phyloP scores from a whole-genome alignment of 2,888 invertebrate genomes.

The Muschampia plurimacula region DNA sequence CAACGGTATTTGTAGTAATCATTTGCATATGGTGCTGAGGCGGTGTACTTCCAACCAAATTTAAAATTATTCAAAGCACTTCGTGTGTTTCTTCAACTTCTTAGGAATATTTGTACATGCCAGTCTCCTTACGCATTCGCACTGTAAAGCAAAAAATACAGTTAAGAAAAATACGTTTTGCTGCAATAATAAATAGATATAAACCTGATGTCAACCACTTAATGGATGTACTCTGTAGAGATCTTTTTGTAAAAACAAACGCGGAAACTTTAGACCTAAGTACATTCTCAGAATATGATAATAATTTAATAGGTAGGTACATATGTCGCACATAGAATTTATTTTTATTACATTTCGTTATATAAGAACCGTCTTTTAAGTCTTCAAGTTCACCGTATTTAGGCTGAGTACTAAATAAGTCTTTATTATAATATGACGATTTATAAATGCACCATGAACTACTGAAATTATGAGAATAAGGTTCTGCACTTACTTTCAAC shows the following conservation, averaged over 20 bases:
- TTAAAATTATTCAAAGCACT: slow-evolving; percentile 15
- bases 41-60: neutral
- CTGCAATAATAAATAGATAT: slow-evolving; percentile 14
- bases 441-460: neutral
- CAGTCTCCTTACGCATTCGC: slow-evolving; percentile 82
- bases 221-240: slow-evolving; percentile 3
- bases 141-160: slow-evolving; percentile 67
- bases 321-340: too few relatives aligned
- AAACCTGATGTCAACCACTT: slow-evolving; percentile 15
- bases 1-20: neutral
- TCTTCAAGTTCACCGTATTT: neutral
- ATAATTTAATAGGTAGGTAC: neutral
- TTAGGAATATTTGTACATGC: slow-evolving; percentile 81
- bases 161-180: slow-evolving; percentile 11
- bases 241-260: slow-evolving; percentile 11
- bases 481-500: slow-evolving; percentile 92
- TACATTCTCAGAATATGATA: neutral
- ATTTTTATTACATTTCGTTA: neutral
- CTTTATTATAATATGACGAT: neutral
- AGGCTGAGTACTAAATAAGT: neutral
- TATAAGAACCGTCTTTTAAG: neutral
- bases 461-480: neutral
- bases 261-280: neutral
- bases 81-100: slow-evolving; percentile 16
- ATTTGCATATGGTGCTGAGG: slow-evolving; percentile 2